Percentiles rank a stretch among this genome's conserved stretches.
Evolutionary conservation across 2,888 invertebrate genomes (phyloP).

Genomic region (Agriopis aurantiaria): DNA sequence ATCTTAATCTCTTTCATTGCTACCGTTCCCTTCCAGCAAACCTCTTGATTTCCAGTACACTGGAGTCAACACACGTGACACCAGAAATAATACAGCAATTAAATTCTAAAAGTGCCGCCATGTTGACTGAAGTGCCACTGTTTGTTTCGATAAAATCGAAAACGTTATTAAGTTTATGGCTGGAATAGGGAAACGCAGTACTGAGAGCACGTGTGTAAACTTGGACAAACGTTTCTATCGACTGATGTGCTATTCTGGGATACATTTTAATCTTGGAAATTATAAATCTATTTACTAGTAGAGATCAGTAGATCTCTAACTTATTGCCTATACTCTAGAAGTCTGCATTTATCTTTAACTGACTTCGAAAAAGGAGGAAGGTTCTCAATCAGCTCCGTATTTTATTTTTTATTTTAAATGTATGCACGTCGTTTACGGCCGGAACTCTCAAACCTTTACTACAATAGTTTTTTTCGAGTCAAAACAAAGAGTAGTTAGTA

Average conservation of each 20-base stretch:
- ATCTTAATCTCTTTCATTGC: not conserved
- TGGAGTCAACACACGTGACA: constrained; percentile 48
- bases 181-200: constrained; percentile 41
- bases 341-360: no score
- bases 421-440: no score
- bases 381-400: no score
- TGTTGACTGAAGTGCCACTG: constrained; percentile 57
- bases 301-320: no score
- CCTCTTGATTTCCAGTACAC: not conserved
- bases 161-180: constrained; percentile 52
- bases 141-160: constrained; percentile 55
- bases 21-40: not conserved
- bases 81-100: constrained; percentile 46
- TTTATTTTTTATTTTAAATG: no score
- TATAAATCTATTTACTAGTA: no score
- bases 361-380: no score
- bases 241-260: constrained; percentile 2
- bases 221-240: constrained; percentile 21
- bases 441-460: no score
- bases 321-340: no score
- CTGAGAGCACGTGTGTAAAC: constrained; percentile 48
- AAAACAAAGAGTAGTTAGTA: no score
- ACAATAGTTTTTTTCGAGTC: no score
- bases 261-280: not conserved
- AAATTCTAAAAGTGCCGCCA: constrained; percentile 53